Conservation (phyloP, 2,113 vertebrate genomes). For the Lamprotornis superbus region DNA sequence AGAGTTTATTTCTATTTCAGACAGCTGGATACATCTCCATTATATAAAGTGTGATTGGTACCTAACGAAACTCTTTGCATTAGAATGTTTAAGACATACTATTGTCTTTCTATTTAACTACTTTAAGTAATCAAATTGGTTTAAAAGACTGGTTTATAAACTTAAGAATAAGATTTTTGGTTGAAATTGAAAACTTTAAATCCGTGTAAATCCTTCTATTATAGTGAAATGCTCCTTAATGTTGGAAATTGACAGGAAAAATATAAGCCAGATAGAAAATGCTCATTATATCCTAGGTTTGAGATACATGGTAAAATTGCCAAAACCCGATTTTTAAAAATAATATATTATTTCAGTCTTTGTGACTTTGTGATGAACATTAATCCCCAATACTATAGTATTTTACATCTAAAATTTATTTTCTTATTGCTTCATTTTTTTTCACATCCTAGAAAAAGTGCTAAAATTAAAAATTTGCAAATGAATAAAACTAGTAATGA, state of each 20-base stretch:
- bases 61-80: not conserved
- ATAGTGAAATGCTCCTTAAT: not conserved
- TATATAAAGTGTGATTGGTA: not conserved
- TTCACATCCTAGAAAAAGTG: not conserved
- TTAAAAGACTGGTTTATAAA: slow-evolving; percentile 1
- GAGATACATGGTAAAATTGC: not conserved
- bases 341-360: not conserved
- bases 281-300: not conserved
- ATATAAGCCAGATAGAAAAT: not conserved
- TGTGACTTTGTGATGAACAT: not conserved
- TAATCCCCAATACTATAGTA: not conserved
- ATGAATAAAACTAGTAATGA: not conserved
- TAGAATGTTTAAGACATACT: not conserved
- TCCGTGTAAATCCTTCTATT: not conserved
- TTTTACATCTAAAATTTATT: not conserved
- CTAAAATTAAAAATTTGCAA: not conserved
- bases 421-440: not conserved
- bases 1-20: not conserved
- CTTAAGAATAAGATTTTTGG: not conserved
- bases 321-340: not conserved
- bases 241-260: not conserved
- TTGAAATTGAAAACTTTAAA: slow-evolving; percentile 10
- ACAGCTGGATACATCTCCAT: not conserved
- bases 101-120: not conserved
- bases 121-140: not conserved